Evolutionary conservation across 2,888 invertebrate genomes (phyloP).

Genomic region (Trichogramma dendrolimi): DNA sequence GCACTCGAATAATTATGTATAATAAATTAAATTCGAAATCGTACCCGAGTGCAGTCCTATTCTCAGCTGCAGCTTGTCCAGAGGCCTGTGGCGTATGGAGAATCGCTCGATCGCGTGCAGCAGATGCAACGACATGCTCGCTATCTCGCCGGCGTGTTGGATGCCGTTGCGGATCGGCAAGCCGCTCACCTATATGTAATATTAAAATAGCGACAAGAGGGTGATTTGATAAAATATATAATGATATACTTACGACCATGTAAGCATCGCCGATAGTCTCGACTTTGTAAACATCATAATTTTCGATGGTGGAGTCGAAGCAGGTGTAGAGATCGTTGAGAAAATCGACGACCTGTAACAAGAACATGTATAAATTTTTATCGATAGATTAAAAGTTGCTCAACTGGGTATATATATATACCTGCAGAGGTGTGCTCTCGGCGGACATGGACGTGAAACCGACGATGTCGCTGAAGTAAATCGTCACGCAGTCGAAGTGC

Average conservation of each 20-base stretch:
- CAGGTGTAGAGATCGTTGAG: conserved; percentile 91
- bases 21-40: neutral
- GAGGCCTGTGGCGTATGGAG: conserved; percentile 81
- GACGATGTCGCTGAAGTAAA: conserved; percentile 93
- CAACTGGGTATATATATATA: conserved; percentile 37
- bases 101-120: conserved; percentile 80
- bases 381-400: too few species aligned
- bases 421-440: conserved; percentile 83
- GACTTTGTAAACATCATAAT: conserved; percentile 91
- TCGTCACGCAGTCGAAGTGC: conserved; percentile 85
- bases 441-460: conserved; percentile 91
- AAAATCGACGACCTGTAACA: conserved; percentile 81
- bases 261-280: conserved; percentile 90
- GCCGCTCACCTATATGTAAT: conserved; percentile 67
- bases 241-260: conserved; percentile 70
- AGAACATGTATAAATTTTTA: too few species aligned
- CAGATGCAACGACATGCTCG: conserved; percentile 86
- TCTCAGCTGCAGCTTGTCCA: conserved; percentile 76
- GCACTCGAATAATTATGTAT: neutral
- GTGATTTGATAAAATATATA: neutral
- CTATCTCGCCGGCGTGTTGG: conserved; percentile 88
- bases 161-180: conserved; percentile 84
- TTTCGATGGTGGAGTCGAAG: conserved; percentile 89
- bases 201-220: neutral
- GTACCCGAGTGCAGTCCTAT: conserved; percentile 87